Percentiles rank a stretch among this genome's conserved stretches.
These are phyloP conservation scores for Cyanoderma ruficeps DNA, from an alignment of 2,113 vertebrate genomes.

Conservation along the genomic window DNA sequence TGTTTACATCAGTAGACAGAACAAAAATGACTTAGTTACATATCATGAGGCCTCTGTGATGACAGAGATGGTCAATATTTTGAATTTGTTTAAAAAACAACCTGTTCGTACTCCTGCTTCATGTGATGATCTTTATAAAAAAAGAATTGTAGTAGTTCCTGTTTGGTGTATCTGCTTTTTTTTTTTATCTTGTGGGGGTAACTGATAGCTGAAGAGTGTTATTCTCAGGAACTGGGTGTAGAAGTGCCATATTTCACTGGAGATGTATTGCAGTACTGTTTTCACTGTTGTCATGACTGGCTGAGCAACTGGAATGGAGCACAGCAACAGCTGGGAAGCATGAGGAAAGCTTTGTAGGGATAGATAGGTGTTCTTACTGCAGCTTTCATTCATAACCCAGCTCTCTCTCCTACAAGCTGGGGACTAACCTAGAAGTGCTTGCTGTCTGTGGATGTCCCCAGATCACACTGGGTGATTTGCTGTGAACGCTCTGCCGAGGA, in stretches of 20 bases:
- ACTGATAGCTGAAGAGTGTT: not conserved
- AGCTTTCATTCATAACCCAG: not conserved
- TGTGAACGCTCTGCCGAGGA: not conserved
- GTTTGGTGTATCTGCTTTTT: not conserved
- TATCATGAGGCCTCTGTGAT: not conserved
- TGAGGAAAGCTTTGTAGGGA: not conserved
- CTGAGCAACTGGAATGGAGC: not conserved
- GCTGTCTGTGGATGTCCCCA: not conserved
- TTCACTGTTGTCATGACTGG: not conserved
- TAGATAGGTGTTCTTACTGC: not conserved
- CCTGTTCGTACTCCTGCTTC: not conserved
- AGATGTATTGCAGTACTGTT: not conserved
- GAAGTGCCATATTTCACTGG: not conserved
- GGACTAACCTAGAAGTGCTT: not conserved
- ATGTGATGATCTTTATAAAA: not conserved
- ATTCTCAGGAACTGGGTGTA: not conserved
- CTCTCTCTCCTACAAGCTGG: no score
- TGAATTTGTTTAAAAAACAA: not conserved
- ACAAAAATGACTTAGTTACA: not conserved
- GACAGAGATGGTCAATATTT: not conserved
- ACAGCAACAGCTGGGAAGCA: not conserved
- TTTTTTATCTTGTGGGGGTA: not conserved
- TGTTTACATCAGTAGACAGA: slow-evolving; percentile 13
- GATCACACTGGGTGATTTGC: not conserved
- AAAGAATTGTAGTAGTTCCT: not conserved